phyloP scores from a whole-genome alignment of 2,797 vertebrate species.

The Steatocranus sp. region DNA sequence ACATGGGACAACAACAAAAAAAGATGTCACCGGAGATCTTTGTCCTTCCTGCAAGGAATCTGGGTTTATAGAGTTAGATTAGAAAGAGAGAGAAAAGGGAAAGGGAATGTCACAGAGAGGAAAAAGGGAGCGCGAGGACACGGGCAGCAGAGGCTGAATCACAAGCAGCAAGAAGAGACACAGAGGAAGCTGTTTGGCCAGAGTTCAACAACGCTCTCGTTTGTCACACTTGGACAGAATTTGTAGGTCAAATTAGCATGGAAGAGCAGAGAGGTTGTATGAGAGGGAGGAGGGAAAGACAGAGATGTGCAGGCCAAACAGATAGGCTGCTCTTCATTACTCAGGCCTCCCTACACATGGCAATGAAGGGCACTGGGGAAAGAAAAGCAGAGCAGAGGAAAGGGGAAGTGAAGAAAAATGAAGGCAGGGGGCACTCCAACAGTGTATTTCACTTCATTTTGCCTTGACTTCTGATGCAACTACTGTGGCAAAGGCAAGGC shows the following conservation, averaged over 20 bases:
- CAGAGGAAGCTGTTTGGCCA: constrained; percentile 60
- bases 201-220: constrained; percentile 65
- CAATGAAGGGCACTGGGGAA: constrained; percentile 16
- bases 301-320: constrained; percentile 37
- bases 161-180: background rate
- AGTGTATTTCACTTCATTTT: background rate
- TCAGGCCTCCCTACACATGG: constrained; percentile 24
- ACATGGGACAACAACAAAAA: background rate
- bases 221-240: constrained; percentile 74
- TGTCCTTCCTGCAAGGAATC: constrained; percentile 32
- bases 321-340: constrained; percentile 46
- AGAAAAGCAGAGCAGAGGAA: background rate
- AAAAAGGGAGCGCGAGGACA: background rate
- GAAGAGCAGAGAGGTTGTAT: constrained; percentile 21
- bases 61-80: background rate
- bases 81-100: background rate
- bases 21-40: constrained; percentile 27
- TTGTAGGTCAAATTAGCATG: constrained; percentile 80
- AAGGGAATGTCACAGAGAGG: background rate
- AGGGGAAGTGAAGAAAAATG: background rate
- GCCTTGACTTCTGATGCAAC: background rate
- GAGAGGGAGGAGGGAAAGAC: constrained; percentile 28
- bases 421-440: background rate
- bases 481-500: constrained; percentile 21
- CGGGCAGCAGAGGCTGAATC: constrained; percentile 5